These are phyloP conservation scores for Dysmachus trigonus DNA, from an alignment of 2,888 invertebrate species.

Conservation along the genomic window DNA sequence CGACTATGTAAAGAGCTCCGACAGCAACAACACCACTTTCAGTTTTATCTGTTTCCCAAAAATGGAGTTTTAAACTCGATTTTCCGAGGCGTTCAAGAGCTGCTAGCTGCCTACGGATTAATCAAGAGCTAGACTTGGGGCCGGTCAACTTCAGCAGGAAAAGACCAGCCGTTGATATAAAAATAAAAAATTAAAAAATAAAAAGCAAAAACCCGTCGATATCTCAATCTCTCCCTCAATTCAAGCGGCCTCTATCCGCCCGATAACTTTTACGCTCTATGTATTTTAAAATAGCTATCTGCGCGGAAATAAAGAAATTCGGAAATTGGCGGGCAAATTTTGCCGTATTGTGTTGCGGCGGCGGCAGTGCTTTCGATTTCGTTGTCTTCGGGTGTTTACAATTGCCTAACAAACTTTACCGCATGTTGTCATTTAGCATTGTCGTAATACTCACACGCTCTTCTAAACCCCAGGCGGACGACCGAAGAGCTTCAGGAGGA, in stretches of 20 bases:
- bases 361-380: not conserved
- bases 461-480: not conserved
- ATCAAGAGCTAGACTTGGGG: not conserved
- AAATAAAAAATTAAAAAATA: not conserved
- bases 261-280: not conserved
- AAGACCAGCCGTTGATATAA: not conserved
- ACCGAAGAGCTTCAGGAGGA: not conserved
- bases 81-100: not conserved
- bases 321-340: not conserved
- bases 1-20: not conserved
- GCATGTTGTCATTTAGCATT: not conserved
- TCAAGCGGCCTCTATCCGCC: not conserved
- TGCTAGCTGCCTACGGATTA: not conserved
- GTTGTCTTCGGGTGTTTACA: not conserved
- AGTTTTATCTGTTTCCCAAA: not conserved
- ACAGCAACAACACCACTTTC: not conserved
- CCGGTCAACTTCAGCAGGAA: not conserved
- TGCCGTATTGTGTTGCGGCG: not conserved
- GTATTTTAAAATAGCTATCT: not conserved
- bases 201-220: not conserved
- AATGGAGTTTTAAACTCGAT: not conserved
- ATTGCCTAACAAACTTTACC: not conserved
- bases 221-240: not conserved
- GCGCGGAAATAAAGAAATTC: not conserved
- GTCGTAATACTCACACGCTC: not conserved